These are phyloP conservation scores for Vidua chalybeata DNA, from an alignment of 2,113 vertebrate species.

Conservation along the genomic window DNA sequence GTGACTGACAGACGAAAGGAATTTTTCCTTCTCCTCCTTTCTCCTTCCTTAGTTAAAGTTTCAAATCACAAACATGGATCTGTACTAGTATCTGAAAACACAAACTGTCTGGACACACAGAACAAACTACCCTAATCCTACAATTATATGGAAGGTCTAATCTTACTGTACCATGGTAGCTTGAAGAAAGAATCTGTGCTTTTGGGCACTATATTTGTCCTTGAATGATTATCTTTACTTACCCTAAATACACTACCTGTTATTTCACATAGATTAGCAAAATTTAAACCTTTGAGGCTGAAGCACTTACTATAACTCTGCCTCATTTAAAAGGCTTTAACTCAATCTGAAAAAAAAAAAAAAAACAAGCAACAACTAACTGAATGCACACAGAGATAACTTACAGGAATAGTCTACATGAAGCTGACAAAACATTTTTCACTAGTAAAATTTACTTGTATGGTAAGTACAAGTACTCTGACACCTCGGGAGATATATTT, in stretches of 20 bases:
- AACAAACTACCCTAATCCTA: background rate
- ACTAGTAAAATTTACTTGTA: background rate
- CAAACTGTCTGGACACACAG: background rate
- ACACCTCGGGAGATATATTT: background rate
- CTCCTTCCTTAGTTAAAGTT: background rate
- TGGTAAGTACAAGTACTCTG: background rate
- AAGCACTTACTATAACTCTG: background rate
- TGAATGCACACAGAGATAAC: background rate
- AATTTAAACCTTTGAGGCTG: background rate
- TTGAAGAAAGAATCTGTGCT: background rate
- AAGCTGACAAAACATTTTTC: background rate
- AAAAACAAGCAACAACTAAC: background rate
- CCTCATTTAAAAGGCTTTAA: background rate
- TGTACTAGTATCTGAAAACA: background rate
- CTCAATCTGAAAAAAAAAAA: background rate
- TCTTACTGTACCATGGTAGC: background rate
- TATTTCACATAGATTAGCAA: background rate
- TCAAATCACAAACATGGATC: background rate
- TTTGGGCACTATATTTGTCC: background rate
- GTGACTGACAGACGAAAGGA: background rate
- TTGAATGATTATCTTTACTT: background rate
- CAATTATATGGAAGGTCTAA: background rate
- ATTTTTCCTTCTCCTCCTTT: background rate
- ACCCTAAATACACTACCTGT: background rate
- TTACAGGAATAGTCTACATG: background rate